Base-by-base conservation (phyloP, 1,140 invertebrate species). In the Drosophila parabipectinata region DNA sequence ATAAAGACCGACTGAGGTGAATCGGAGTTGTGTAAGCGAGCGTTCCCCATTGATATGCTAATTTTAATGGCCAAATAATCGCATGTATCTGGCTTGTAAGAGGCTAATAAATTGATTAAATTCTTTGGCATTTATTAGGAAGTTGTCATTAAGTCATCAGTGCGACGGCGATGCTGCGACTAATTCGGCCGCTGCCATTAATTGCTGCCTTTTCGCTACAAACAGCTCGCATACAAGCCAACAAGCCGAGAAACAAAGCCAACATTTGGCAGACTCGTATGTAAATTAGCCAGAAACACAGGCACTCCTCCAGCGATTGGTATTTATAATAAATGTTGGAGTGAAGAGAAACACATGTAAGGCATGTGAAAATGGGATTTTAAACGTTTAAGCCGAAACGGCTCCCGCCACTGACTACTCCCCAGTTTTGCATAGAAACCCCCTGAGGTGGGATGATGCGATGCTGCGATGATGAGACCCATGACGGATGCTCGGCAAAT, bases 131-230 rank as follows among this genome's bases (percentile, higher is more conserved):
- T 81, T 81, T 75, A 81, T 87, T 87, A 87, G 77, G 81, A 85
- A 85, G 81, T 85, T 85, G 82, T 87, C 81, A 85, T 85, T 85
- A 85, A 85, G 81, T 78, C 81, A 75, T 85, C 81, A 71, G 57
- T 58, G 45, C 59, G 55, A 44, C 34, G 51, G 51, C 45, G 64
- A 61, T 60, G 68, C 74, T 76, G 67, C 55, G 51, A 74, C 74
- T 69, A 79, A 77, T 79, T 79, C 77, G 74, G 75, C 69, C 63
- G 74, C 71, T 75, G 83, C 83, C 62, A 85, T 85, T 87, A 85
- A 85, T 87, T 85, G 83, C 55, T 66, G 74, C 64, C 79, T 81
- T 21, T 21, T 85, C 78, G 66, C 81, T 87, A 87, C 68, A 61
- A 58, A 54, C 48, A 9, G 44, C 30, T 32, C 15, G 39, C 37